phyloP scores from a whole-genome alignment of 2,113 vertebrate species.

The Coracopsis vasa region DNA sequence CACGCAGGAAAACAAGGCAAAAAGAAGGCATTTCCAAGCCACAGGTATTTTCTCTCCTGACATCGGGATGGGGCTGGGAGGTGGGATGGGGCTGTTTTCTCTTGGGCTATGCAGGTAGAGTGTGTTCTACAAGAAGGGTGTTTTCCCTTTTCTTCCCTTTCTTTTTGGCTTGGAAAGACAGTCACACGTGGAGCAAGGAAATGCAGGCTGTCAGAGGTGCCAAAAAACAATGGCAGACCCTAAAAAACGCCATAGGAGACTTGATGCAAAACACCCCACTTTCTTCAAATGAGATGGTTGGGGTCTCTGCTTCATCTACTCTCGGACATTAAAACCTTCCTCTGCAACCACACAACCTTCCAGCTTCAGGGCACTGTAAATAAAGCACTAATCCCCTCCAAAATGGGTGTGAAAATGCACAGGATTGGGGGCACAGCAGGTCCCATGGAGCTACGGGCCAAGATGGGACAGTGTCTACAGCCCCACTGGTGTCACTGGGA shows the following conservation, averaged over 20 bases:
- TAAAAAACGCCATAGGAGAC: accelerated
- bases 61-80: neutral
- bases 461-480: neutral
- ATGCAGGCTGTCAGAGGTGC: neutral
- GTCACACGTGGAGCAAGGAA: accelerated
- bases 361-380: neutral
- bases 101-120: accelerated
- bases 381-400: neutral
- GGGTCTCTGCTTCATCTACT: neutral
- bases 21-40: constrained; percentile 33
- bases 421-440: neutral
- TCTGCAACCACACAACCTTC: neutral
- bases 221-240: neutral
- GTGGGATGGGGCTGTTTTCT: neutral
- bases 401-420: neutral
- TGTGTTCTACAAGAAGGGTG: neutral
- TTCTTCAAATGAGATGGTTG: accelerated
- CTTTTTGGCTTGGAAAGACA: neutral
- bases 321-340: neutral
- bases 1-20: constrained; percentile 11
- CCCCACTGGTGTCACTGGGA: neutral
- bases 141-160: neutral
- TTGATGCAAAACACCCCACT: neutral
- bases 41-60: constrained; percentile 1
- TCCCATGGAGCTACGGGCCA: neutral